Base-by-base conservation (phyloP, 53 echinoderm and acorn worm genomes). In the Paracentrotus lividus region DNA sequence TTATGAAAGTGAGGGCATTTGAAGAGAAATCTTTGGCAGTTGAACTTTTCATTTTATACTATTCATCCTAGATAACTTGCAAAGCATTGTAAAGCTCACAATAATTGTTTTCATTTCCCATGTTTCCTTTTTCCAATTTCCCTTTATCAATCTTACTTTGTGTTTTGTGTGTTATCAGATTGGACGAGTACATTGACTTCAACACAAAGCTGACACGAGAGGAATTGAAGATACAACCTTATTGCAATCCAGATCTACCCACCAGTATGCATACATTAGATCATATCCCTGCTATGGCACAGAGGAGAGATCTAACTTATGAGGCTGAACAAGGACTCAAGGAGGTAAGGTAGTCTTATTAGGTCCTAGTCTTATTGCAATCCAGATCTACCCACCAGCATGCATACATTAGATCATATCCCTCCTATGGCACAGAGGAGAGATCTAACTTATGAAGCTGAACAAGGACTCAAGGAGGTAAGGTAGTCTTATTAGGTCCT, bases 201-300 rank as follows among this genome's bases (percentile, higher is more conserved):
- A 29, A 67, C 29, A 24, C 94, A 15, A 54, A 84, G 15, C 95
- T 96, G 1, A 92, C 93, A 24, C 75, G 88, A 12, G 94, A 87
- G 42, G 92, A 77, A 27, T 44, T 92, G 36, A 20, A 77, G 43
- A 68, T 96, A 42, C 94, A 94, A 40, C 98, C 98, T 1, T 92
- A 95, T 47, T 98, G 98, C 87, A 64, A 93, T 34, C 92, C 95
- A 6, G 93, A 93, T 24, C 85, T 97, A n/a, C 95, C 95, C 0
- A 68, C 97, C 49, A 98, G 98, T 64, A 96, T 98, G 92, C 97
- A 97, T 66, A 98, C 97, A 14, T 42, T 98, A 93, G 98, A 98
- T 64, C 97, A 98, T 67, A 95, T 98, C 0, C 85, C 95, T 18
- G 97, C 95, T 14, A 97, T 98, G 96, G 94, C 90, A 2, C 65